Percentiles rank a stretch among this genome's conserved stretches.
These are phyloP conservation scores for Sarcophaga subvicina DNA, from an alignment of 2,888 invertebrate species.

Conservation along the genomic window DNA sequence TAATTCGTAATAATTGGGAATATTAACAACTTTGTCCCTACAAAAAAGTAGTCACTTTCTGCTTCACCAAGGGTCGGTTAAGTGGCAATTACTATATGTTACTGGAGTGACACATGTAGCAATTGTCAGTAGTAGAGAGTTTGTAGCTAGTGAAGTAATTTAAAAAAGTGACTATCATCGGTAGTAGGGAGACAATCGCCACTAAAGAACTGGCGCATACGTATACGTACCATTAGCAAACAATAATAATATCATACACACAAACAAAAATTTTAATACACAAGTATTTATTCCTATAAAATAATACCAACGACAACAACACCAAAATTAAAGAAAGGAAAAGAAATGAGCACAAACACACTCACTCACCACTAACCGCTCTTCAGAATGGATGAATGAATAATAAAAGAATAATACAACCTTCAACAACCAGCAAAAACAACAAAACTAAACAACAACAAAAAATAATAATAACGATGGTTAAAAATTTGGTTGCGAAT, in stretches of 20 bases:
- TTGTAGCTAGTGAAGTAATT: too few relatives aligned
- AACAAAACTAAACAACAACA: slow-evolving; percentile 20
- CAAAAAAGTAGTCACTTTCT: too few relatives aligned
- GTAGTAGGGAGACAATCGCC: too few relatives aligned
- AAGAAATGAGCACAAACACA: slow-evolving; percentile 10
- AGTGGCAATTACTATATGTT: too few relatives aligned
- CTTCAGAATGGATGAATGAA: slow-evolving; percentile 23
- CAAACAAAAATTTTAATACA: neutral
- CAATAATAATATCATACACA: slow-evolving; percentile 44
- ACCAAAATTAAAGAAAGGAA: neutral
- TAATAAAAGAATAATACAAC: slow-evolving; percentile 17
- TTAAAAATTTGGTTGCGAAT: slow-evolving; percentile 51
- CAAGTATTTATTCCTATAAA: neutral
- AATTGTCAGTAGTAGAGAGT: too few relatives aligned
- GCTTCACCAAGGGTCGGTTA: too few relatives aligned
- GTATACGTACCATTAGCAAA: neutral
- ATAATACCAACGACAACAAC: neutral
- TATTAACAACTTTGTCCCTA: too few relatives aligned
- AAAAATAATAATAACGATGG: slow-evolving; percentile 42
- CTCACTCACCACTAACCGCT: neutral
- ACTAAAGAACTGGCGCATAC: neutral
- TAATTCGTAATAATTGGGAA: too few relatives aligned
- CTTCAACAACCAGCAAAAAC: slow-evolving; percentile 17
- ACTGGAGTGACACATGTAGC: too few relatives aligned
- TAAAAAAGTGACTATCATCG: too few relatives aligned